A percentile compares a stretch with the other conserved stretches of the same genome.
phyloP scores from a whole-genome alignment of 2,797 vertebrate species.

The Myotis findleyi region DNA sequence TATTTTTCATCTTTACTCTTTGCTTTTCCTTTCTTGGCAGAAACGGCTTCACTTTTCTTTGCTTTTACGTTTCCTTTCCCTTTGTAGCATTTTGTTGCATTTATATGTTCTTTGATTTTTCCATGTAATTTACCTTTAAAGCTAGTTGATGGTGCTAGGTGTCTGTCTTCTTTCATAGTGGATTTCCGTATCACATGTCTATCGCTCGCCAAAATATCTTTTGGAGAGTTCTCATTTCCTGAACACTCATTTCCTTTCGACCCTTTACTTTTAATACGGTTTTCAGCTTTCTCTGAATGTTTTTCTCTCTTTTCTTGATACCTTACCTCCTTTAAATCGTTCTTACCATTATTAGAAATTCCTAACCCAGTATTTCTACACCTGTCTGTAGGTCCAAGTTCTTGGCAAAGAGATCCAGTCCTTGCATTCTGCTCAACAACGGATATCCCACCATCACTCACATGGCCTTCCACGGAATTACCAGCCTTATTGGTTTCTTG shows the following conservation, averaged over 20 bases:
- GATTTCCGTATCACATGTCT: conserved; percentile 34
- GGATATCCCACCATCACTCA: neutral
- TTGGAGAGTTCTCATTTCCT: conserved; percentile 67
- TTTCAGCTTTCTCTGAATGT: conserved; percentile 71
- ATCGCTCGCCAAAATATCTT: conserved; percentile 59
- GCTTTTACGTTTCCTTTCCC: conserved; percentile 67
- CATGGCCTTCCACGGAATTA: neutral
- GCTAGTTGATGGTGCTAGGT: neutral
- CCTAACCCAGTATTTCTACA: neutral
- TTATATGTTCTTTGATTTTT: conserved; percentile 72
- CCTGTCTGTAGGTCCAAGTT: neutral
- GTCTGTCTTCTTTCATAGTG: conserved; percentile 53
- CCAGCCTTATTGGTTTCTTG: neutral
- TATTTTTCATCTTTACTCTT: conserved; percentile 76
- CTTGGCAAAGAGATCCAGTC: neutral
- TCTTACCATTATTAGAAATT: neutral
- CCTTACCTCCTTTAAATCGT: conserved; percentile 55
- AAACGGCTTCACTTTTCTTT: conserved; percentile 79
- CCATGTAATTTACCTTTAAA: conserved; percentile 53
- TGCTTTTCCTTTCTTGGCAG: conserved; percentile 72
- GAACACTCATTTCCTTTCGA: conserved; percentile 60
- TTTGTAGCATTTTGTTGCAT: conserved; percentile 59
- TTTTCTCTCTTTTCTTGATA: conserved; percentile 41
- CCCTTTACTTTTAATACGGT: conserved; percentile 63
- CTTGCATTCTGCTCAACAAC: neutral